Evolutionary conservation across 2,888 invertebrate genomes (phyloP), one percentile per base, ranked within the genome.

Genomic region (Sialis fuliginosa): DNA sequence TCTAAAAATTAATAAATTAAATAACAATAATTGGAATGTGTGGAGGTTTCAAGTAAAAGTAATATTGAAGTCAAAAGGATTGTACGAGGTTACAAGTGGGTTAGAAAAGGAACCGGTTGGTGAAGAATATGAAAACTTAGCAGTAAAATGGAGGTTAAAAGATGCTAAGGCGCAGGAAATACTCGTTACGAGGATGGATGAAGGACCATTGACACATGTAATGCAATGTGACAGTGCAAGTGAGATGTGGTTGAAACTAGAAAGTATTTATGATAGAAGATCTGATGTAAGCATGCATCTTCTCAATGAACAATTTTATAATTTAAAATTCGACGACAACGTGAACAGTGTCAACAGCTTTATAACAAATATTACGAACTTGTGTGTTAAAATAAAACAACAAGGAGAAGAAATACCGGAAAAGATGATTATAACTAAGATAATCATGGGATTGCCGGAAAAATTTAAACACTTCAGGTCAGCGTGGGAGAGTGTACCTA

Each of bases 401-500:
- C 7, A 9, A 10, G 42, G 42, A 30, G 42, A 42, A 31, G 13
- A n/a, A 42, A 42, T 42, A 8, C 13, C 42, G 5, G 51, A 53
- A 22, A 52, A 52, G 37, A 53, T 56, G 51, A 43, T 42, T 2
- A 49, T 52, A 30, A 52, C 54, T 9, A 54, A 54, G 47, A 48
- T 50, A 9, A 31, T 53, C 8, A 53, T 53, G 51, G 48, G 51
- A 10, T 41, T 52, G n/a, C 52, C 54, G 32, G 51, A 53, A 34
- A 45, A 42, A 31, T 44, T 48, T 12, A 54, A 52, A 37, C 49
- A 54, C 41, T 54, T 54, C 44, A 39, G 47, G 9, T 48, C 52
- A 4, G 53, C 52, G 10, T 56, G 56, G 56, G 55, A 57, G 47
- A 54, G 54, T n/a, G 54, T 53, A 9, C 46, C 52, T 2, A 42